Evolutionary conservation across 2,797 vertebrate species (phyloP).

Genomic region (Aphelocoma californica): DNA sequence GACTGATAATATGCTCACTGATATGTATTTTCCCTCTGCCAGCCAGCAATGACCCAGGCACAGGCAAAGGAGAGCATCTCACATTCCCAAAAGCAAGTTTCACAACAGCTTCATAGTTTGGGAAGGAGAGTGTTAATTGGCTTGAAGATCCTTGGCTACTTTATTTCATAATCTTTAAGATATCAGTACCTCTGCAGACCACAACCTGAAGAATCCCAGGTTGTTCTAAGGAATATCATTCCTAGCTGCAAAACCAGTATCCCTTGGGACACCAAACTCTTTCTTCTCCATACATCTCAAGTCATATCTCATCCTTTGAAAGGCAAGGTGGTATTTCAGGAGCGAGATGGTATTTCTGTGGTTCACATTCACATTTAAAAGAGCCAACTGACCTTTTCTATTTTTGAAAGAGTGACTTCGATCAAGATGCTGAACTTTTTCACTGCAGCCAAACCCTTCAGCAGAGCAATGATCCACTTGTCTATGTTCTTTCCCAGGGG

Average conservation of each 20-base stretch:
- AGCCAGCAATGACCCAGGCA: background rate
- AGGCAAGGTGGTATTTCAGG: background rate
- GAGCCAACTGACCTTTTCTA: constrained; percentile 79
- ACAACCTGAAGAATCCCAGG: background rate
- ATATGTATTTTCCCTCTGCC: background rate
- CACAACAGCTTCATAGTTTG: background rate
- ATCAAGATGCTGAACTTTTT: constrained; percentile 86
- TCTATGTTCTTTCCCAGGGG: constrained; percentile 83
- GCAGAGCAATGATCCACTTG: constrained; percentile 83
- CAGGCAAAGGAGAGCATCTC: background rate
- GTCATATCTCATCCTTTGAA: background rate
- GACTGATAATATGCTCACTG: background rate
- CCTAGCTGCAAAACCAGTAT: background rate
- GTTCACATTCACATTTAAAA: background rate
- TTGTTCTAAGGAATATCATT: background rate
- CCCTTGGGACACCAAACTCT: background rate
- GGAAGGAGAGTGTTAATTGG: accelerated
- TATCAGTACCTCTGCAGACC: background rate
- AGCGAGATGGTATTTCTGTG: background rate
- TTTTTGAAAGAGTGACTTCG: constrained; percentile 82
- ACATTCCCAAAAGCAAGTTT: background rate
- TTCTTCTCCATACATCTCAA: background rate
- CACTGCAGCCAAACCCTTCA: constrained; percentile 82
- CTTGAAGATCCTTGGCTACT: background rate
- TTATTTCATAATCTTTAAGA: background rate